Conservation (phyloP, 2,113 vertebrate species). For the Burhinus oedicnemus region DNA sequence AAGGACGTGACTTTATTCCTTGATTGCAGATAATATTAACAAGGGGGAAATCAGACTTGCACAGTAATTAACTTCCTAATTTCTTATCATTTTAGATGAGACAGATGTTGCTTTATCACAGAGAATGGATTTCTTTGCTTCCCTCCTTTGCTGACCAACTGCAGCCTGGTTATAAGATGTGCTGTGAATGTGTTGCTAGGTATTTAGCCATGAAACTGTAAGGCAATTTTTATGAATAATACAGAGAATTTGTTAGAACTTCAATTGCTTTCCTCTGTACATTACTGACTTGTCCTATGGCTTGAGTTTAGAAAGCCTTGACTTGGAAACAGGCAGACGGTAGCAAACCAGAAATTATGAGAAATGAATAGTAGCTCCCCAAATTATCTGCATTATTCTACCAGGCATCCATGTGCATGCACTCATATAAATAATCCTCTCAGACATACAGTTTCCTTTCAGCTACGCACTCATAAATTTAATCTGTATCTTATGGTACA, state of each 20-base stretch:
- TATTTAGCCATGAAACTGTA: conserved; percentile 9
- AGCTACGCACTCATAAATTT: background rate
- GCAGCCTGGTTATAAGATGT: conserved; percentile 1
- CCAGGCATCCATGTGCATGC: background rate
- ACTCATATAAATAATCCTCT: background rate
- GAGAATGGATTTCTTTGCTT: background rate
- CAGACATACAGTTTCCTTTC: background rate
- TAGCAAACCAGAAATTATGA: background rate
- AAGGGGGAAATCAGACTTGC: conserved; percentile 7
- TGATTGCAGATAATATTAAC: background rate
- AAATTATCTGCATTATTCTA: background rate
- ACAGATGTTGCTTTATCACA: background rate
- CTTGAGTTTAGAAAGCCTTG: background rate
- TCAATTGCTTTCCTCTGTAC: background rate
- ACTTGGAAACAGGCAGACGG: background rate
- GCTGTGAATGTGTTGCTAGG: background rate
- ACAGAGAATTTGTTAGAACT: background rate
- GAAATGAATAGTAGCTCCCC: background rate
- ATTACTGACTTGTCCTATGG: background rate
- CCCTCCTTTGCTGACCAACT: background rate
- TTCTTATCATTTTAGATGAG: background rate
- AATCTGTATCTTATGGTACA: background rate
- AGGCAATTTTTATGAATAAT: background rate
- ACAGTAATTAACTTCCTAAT: background rate
- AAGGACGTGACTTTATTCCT: background rate